Percentiles rank a stretch among this genome's conserved stretches.
Evolutionary conservation across 2,113 vertebrate genomes (phyloP).

Genomic region (Cinclus mexicanus): DNA sequence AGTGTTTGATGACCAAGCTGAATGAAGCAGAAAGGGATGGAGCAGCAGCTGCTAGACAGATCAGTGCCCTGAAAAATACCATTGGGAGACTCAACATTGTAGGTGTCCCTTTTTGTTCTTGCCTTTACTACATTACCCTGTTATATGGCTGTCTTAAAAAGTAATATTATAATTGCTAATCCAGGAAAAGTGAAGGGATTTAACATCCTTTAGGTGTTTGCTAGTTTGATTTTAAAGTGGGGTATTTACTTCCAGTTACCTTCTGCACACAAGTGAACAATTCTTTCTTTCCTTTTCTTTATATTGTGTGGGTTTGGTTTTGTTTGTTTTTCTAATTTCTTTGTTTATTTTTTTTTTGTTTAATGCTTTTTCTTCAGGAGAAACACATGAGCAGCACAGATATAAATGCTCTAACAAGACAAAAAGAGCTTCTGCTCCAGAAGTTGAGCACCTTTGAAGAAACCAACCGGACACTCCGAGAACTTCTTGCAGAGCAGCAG

Average conservation of each 20-base stretch:
- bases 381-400: slow-evolving; percentile 82
- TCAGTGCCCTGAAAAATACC: slow-evolving; percentile 80
- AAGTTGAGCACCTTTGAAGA: slow-evolving; percentile 89
- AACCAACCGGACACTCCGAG: slow-evolving; percentile 85
- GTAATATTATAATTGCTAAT: background rate
- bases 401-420: slow-evolving; percentile 76
- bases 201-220: background rate
- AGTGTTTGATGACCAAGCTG: slow-evolving; percentile 84
- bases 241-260: background rate
- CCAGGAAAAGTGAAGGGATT: background rate
- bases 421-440: slow-evolving; percentile 88
- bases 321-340: background rate
- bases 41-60: slow-evolving; percentile 84
- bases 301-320: background rate
- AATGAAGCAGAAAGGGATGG: slow-evolving; percentile 86
- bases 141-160: background rate
- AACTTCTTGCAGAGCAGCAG: slow-evolving; percentile 85
- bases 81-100: slow-evolving; percentile 81
- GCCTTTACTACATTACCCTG: background rate
- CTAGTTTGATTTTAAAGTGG: background rate
- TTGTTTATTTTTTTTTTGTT: background rate
- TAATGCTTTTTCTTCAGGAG: slow-evolving; percentile 61
- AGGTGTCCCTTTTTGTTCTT: background rate
- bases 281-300: background rate
- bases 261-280: background rate